Percentiles rank a stretch among this genome's conserved stretches.
Evolutionary conservation across 2,113 vertebrate species (phyloP).

Genomic region (Rynchops niger): DNA sequence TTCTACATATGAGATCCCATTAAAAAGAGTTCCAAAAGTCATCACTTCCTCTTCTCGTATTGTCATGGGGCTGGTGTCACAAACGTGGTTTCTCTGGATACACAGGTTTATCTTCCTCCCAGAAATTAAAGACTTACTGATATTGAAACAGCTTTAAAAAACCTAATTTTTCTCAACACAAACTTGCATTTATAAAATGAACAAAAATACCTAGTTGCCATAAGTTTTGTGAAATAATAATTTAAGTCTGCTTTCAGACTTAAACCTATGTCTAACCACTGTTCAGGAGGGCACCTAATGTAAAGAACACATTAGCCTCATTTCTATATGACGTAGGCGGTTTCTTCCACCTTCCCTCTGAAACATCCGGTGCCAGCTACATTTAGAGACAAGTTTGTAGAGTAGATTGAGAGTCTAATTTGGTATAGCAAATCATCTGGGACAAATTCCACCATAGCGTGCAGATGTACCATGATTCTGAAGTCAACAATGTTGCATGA

Average conservation of each 20-base stretch:
- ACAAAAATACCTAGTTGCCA: not conserved
- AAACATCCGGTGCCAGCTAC: conserved; percentile 8
- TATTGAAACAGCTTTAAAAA: not conserved
- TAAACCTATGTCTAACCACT: not conserved
- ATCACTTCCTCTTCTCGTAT: not conserved
- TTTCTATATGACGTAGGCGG: not conserved
- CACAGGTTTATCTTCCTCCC: not conserved
- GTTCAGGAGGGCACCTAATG: not conserved
- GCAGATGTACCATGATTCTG: not conserved
- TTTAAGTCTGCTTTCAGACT: not conserved
- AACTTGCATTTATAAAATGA: not conserved
- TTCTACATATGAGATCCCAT: not conserved
- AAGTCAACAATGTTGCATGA: not conserved
- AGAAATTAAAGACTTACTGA: not conserved
- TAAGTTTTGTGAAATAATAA: not conserved
- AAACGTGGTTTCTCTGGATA: not conserved
- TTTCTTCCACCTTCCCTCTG: not conserved
- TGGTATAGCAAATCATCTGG: not conserved
- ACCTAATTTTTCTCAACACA: not conserved
- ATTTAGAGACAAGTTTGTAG: not conserved
- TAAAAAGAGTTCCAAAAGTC: not conserved
- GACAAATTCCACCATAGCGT: not conserved
- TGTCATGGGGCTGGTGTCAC: not conserved
- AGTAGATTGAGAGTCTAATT: not conserved
- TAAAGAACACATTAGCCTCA: not conserved